Conservation (phyloP, 2,113 vertebrate genomes). For the Ptychochromis oligacanthus region DNA sequence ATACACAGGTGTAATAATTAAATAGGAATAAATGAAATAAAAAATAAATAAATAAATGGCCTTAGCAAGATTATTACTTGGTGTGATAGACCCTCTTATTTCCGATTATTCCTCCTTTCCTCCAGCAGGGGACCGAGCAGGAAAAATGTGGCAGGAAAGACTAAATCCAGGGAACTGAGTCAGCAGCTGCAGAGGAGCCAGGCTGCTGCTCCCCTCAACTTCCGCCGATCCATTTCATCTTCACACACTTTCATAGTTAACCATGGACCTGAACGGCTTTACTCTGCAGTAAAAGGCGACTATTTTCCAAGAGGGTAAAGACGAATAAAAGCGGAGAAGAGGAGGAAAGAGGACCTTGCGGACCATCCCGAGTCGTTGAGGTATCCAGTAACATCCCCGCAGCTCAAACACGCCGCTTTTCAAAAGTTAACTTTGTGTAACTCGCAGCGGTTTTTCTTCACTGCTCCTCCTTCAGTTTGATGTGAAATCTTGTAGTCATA, state of each 20-base stretch:
- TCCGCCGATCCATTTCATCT: constrained; percentile 49
- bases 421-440: not conserved
- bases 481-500: not conserved
- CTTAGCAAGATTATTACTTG: not conserved
- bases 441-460: not conserved
- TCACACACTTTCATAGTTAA: not conserved
- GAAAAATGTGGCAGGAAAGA: constrained; percentile 43
- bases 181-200: constrained; percentile 30
- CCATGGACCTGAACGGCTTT: not conserved
- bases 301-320: not conserved
- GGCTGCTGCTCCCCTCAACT: constrained; percentile 23
- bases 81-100: not conserved
- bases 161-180: constrained; percentile 52
- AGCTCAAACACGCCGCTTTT: not conserved
- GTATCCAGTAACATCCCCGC: constrained; percentile 40
- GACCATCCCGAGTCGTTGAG: constrained; percentile 26
- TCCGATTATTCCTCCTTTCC: constrained; percentile 17
- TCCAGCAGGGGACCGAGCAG: constrained; percentile 63
- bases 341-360: not conserved
- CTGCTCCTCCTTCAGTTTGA: not conserved
- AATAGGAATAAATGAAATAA: too few species aligned
- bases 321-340: not conserved
- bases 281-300: not conserved
- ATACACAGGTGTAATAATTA: not conserved
- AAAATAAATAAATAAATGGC: not conserved